phyloP scores from a whole-genome alignment of 1,140 invertebrate species.

The Drosophila tristis region DNA sequence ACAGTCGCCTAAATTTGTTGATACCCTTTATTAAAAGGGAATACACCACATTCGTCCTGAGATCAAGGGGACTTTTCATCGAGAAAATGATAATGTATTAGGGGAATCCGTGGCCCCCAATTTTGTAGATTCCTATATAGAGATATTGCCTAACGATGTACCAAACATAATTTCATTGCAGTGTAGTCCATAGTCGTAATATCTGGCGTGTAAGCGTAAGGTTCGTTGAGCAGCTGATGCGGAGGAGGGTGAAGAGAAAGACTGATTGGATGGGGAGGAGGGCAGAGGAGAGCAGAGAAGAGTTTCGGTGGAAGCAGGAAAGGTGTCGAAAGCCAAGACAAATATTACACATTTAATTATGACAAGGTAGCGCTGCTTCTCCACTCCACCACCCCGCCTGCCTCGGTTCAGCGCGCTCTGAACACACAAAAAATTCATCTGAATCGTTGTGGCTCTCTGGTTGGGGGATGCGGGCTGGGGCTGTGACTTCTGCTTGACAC shows the following conservation, averaged over 20 bases:
- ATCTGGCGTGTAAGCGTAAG: slow-evolving; percentile 15
- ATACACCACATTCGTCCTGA: no score
- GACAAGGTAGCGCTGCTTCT: slow-evolving; percentile 50
- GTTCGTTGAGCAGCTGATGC: slow-evolving; percentile 41
- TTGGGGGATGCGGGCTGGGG: slow-evolving; percentile 12
- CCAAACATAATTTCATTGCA: no score
- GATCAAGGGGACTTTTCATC: no score
- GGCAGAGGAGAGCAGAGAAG: slow-evolving; percentile 1
- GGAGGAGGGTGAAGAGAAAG: slow-evolving; percentile 9
- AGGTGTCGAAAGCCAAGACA: slow-evolving; percentile 72
- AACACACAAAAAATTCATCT: slow-evolving; percentile 32
- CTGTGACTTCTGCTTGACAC: slow-evolving; percentile 45
- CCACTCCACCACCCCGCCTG: slow-evolving; percentile 3
- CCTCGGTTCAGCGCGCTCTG: not conserved
- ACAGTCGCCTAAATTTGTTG: slow-evolving; percentile 20
- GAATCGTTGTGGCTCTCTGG: slow-evolving; percentile 19
- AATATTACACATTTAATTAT: slow-evolving; percentile 80
- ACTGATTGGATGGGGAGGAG: not conserved
- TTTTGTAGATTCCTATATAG: no score
- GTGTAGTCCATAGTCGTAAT: no score
- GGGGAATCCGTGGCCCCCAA: no score
- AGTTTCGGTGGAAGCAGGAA: slow-evolving; percentile 32
- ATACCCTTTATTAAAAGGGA: no score
- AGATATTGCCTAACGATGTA: no score
- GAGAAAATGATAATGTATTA: no score